These are phyloP conservation scores for Diaphora mendica DNA, from an alignment of 2,888 invertebrate species.

Conservation along the genomic window DNA sequence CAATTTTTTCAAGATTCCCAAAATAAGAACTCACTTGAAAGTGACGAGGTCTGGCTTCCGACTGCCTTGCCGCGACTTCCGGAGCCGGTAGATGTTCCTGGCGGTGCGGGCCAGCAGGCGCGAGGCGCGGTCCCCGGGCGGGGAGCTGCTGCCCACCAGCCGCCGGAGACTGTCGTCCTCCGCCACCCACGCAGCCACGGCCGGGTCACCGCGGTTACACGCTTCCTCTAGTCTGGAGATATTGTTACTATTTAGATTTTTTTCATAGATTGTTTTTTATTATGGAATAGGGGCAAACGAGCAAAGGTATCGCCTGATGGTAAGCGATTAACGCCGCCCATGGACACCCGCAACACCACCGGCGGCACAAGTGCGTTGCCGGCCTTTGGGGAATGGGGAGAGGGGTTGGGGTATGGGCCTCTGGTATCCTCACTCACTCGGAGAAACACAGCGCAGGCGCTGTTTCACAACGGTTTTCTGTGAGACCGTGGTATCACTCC, in stretches of 20 bases:
- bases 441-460: too few relatives aligned
- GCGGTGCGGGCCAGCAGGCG: constrained; percentile 95
- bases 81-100: constrained; percentile 95
- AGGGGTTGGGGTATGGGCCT: too few relatives aligned
- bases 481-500: too few relatives aligned
- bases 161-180: constrained; percentile 95
- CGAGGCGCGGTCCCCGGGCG: constrained; percentile 91
- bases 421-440: too few relatives aligned
- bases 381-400: too few relatives aligned
- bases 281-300: too few relatives aligned
- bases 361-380: too few relatives aligned
- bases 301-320: too few relatives aligned
- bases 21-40: constrained; percentile 70
- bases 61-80: constrained; percentile 94
- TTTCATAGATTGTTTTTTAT: too few relatives aligned
- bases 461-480: too few relatives aligned
- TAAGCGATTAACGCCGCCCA: too few relatives aligned
- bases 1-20: background rate
- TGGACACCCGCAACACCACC: too few relatives aligned
- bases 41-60: constrained; percentile 96
- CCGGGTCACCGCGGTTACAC: constrained; percentile 92
- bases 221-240: constrained; percentile 91
- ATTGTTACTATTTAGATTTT: background rate
- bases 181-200: constrained; percentile 94
- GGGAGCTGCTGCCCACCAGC: constrained; percentile 82